Conservation (phyloP, 2,113 vertebrate species). For the Suncus etruscus region DNA sequence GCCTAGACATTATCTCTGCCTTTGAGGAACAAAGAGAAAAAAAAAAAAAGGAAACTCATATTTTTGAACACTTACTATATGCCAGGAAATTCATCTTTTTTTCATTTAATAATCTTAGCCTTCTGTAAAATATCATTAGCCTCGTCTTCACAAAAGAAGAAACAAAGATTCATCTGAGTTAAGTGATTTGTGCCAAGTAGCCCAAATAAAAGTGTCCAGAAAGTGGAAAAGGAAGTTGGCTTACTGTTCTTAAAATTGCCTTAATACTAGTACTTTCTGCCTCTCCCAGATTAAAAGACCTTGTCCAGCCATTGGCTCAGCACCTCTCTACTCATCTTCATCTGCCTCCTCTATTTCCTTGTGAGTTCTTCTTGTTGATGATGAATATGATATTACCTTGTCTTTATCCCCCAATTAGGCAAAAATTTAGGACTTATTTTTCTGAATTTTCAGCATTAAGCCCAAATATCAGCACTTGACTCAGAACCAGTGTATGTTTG, state of each 20-base stretch:
- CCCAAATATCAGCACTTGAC: background rate
- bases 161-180: slow-evolving; percentile 47
- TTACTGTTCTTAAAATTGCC: background rate
- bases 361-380: background rate
- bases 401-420: background rate
- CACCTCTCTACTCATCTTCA: background rate
- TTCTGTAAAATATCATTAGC: background rate
- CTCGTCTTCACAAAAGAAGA: slow-evolving; percentile 39
- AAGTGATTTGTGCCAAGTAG: slow-evolving; percentile 42
- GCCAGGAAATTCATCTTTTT: slow-evolving; percentile 23
- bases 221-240: background rate
- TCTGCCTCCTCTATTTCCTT: background rate
- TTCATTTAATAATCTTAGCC: slow-evolving; percentile 35
- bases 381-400: background rate
- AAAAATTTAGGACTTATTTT: background rate
- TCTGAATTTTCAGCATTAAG: background rate
- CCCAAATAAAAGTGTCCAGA: slow-evolving; percentile 55
- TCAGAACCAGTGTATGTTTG: background rate
- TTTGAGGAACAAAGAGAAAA: background rate
- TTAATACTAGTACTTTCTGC: background rate
- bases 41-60: background rate
- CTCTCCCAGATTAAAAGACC: background rate
- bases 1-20: slow-evolving; percentile 30
- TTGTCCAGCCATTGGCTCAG: background rate
- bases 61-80: slow-evolving; percentile 40